Evolutionary conservation across 2,797 vertebrate species (phyloP).

Genomic region (Ceryle rudis): DNA sequence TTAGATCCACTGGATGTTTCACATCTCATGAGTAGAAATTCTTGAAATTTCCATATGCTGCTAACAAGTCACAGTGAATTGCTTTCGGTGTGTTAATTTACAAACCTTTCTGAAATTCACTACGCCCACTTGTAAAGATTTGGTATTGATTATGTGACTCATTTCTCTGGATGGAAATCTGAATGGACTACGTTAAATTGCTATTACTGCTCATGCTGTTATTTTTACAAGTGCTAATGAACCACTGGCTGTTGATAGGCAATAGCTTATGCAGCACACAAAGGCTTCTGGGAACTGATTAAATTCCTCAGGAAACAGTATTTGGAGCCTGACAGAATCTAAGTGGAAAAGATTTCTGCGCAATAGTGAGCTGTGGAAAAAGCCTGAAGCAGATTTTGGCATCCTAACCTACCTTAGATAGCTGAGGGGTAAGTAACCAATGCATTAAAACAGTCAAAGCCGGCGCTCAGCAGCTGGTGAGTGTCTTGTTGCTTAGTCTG

Average conservation of each 20-base stretch:
- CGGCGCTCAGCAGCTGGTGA: not conserved
- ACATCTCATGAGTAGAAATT: not conserved
- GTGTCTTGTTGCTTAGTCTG: not conserved
- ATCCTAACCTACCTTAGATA: not conserved
- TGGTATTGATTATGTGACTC: not conserved
- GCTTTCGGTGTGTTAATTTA: not conserved
- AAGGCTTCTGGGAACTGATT: not conserved
- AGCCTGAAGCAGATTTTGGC: not conserved
- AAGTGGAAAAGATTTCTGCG: not conserved
- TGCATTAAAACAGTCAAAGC: not conserved
- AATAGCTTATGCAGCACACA: not conserved
- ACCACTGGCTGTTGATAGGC: not conserved
- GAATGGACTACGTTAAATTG: not conserved
- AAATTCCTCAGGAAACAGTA: not conserved
- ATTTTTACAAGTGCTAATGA: not conserved
- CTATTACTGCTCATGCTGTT: not conserved
- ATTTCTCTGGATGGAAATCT: not conserved
- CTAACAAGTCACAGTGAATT: not conserved
- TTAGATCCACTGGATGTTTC: not conserved
- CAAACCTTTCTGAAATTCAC: not conserved
- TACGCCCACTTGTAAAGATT: not conserved
- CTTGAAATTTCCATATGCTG: not conserved
- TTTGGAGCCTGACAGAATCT: not conserved
- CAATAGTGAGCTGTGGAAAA: not conserved
- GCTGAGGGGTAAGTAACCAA: not conserved